Conservation (phyloP, 2,888 invertebrate genomes). For the Neria commutata region DNA sequence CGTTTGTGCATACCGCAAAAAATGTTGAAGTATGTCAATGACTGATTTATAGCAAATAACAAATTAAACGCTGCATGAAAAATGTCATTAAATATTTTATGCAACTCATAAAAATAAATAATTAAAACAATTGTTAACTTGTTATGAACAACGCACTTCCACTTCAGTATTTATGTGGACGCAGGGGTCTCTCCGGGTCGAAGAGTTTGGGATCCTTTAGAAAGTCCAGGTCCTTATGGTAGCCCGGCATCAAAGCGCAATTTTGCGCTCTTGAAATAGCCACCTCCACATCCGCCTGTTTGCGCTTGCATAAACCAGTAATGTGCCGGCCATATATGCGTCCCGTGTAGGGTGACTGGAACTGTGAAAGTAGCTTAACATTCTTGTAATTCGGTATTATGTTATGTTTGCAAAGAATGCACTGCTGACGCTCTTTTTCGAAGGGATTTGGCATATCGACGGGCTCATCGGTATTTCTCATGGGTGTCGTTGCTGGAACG, state of each 20-base stretch:
- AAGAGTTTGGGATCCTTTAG: conserved; percentile 88
- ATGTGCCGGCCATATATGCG: conserved; percentile 89
- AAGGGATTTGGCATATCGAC: conserved; percentile 80
- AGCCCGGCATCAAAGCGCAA: conserved; percentile 82
- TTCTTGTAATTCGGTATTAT: conserved; percentile 92
- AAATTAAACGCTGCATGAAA: conserved; percentile 3
- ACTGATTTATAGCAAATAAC: conserved; percentile 26
- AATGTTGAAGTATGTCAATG: conserved; percentile 46
- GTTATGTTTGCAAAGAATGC: conserved; percentile 82
- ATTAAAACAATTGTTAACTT: conserved; percentile 34
- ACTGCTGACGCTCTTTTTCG: conserved; percentile 72
- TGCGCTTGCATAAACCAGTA: conserved; percentile 86
- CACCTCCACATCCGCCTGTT: conserved; percentile 75
- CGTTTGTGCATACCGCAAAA: conserved; percentile 45
- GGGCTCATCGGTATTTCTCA: conserved; percentile 57
- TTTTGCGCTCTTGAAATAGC: conserved; percentile 79
- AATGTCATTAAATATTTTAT: background rate
- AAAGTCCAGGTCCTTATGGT: conserved; percentile 80
- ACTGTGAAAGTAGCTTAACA: conserved; percentile 87
- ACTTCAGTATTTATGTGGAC: conserved; percentile 76
- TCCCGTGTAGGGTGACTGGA: conserved; percentile 95
- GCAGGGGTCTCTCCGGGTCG: conserved; percentile 82
- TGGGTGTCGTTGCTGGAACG: too few species aligned
- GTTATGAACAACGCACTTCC: too few species aligned
- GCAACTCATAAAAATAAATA: background rate